Percentiles rank a stretch among this genome's conserved stretches.
Evolutionary conservation across 2,797 vertebrate genomes (phyloP).

Genomic region (Anguilla pacifica): DNA sequence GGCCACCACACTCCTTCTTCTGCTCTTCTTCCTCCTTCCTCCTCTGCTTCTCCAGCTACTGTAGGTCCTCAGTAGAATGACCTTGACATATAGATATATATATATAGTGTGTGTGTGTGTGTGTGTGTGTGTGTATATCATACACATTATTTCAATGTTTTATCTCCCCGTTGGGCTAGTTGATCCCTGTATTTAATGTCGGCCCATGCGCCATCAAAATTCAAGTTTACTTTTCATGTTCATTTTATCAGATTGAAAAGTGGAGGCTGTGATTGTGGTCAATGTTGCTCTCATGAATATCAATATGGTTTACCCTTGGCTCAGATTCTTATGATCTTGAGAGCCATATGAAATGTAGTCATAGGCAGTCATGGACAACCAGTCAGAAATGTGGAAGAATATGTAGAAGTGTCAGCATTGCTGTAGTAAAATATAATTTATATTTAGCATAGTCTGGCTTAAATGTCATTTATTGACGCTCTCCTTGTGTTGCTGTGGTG

Average conservation of each 20-base stretch:
- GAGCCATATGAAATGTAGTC: background rate
- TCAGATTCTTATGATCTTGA: background rate
- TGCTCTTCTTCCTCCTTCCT: background rate
- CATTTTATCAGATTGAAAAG: conserved; percentile 1
- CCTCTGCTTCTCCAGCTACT: background rate
- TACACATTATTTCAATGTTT: conserved; percentile 8
- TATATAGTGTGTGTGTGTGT: background rate
- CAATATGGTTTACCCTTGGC: background rate
- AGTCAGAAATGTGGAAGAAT: background rate
- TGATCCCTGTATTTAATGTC: conserved; percentile 43
- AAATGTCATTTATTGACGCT: background rate
- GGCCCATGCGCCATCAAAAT: conserved; percentile 41
- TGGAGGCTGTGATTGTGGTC: background rate
- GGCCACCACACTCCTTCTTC: background rate
- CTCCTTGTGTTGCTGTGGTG: background rate
- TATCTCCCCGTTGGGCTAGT: background rate
- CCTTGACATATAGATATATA: background rate
- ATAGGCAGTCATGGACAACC: background rate
- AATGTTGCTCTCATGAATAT: background rate
- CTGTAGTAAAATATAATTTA: background rate
- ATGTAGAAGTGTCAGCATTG: background rate
- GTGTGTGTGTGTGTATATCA: conserved; percentile 12
- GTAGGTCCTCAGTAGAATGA: conserved; percentile 8
- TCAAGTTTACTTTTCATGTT: conserved; percentile 58
- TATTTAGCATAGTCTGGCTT: background rate